These are phyloP conservation scores for Vulpes vulpes DNA, from an alignment of 2,113 vertebrate genomes.

Conservation along the genomic window DNA sequence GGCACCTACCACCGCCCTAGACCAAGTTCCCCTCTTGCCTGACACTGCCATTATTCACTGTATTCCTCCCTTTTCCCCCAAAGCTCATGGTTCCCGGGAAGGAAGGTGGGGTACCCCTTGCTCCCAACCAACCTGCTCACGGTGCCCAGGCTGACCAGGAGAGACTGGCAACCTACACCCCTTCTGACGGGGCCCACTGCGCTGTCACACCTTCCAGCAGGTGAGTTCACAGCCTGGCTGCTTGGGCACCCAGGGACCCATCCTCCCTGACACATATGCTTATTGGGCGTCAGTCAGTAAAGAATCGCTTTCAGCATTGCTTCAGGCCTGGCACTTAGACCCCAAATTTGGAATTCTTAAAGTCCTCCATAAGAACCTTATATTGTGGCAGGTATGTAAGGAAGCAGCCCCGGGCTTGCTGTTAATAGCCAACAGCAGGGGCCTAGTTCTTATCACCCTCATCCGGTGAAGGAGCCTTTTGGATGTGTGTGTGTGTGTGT, in stretches of 20 bases:
- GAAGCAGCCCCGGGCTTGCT: not conserved
- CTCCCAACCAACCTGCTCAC: conserved; percentile 90
- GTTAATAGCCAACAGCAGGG: not conserved
- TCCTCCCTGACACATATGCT: not conserved
- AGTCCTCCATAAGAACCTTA: not conserved
- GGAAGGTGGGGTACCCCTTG: conserved; percentile 92
- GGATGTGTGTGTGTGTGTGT: too few species aligned
- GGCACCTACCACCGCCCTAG: not conserved
- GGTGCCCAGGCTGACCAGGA: conserved; percentile 92
- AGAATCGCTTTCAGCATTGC: not conserved
- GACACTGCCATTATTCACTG: not conserved
- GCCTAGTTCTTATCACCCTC: not conserved
- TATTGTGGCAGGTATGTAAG: not conserved
- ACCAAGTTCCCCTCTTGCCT: not conserved
- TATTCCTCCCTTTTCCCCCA: conserved; percentile 62
- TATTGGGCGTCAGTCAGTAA: not conserved
- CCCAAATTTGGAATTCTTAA: not conserved
- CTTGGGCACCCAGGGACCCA: not conserved
- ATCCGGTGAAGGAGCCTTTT: not conserved
- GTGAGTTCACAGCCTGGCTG: conserved; percentile 78
- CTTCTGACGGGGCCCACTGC: conserved; percentile 87
- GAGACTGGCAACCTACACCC: conserved; percentile 85
- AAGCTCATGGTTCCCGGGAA: conserved; percentile 92
- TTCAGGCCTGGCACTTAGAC: not conserved
- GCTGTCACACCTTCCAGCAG: conserved; percentile 91